These are phyloP conservation scores for Brachypteracias leptosomus DNA, from an alignment of 2,113 vertebrate species.

Conservation along the genomic window DNA sequence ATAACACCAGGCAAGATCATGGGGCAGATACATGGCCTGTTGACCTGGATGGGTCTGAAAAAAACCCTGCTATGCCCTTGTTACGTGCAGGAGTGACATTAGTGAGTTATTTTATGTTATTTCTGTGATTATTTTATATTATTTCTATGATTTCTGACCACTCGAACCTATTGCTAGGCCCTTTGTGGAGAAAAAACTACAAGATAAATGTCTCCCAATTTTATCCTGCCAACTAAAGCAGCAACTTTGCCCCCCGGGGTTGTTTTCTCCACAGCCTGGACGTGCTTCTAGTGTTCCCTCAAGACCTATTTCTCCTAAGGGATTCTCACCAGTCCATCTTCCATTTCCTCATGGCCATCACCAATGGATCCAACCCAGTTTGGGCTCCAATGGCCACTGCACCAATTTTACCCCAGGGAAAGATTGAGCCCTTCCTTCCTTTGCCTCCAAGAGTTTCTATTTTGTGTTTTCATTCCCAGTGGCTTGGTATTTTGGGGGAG, in stretches of 20 bases:
- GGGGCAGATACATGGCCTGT: neutral
- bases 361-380: neutral
- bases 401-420: neutral
- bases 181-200: neutral
- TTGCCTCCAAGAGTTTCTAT: neutral
- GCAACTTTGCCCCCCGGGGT: neutral
- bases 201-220: neutral
- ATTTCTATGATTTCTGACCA: neutral
- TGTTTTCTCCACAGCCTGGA: neutral
- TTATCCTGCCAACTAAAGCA: neutral
- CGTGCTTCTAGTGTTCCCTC: neutral
- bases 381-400: neutral
- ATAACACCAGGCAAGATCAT: neutral
- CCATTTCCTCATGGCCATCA: rapidly evolving
- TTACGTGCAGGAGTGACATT: neutral
- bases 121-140: neutral
- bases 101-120: neutral
- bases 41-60: neutral
- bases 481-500: neutral
- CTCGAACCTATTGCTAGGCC: neutral
- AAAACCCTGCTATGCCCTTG: neutral
- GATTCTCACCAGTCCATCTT: neutral
- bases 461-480: neutral
- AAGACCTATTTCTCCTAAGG: neutral
- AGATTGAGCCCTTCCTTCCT: neutral